A percentile compares a stretch with the other conserved stretches of the same genome.
Evolutionary conservation across 2,113 vertebrate species (phyloP).

Genomic region (Porphyrio hochstetteri): DNA sequence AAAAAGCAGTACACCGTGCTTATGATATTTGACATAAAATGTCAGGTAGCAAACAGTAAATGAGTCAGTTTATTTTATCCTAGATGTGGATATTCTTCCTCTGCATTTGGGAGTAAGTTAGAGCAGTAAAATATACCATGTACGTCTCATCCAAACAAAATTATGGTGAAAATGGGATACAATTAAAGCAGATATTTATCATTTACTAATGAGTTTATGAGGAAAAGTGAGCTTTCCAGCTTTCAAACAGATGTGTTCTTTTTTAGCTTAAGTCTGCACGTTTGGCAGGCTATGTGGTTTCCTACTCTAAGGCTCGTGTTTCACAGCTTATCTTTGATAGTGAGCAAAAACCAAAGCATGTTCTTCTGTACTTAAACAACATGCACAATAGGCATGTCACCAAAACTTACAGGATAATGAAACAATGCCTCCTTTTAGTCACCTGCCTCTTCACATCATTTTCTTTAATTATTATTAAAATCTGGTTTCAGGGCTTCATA

Average conservation of each 20-base stretch:
- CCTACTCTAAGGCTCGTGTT: not conserved
- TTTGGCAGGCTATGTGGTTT: not conserved
- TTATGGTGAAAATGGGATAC: not conserved
- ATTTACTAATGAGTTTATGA: not conserved
- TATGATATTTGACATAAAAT: not conserved
- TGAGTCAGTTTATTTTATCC: not conserved
- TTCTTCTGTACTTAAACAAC: not conserved
- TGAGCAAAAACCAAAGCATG: not conserved
- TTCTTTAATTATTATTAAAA: constrained; percentile 6
- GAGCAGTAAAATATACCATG: not conserved
- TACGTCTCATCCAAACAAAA: not conserved
- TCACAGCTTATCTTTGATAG: not conserved
- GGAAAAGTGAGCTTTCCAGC: not conserved
- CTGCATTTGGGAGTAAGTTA: not conserved
- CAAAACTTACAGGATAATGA: constrained; percentile 23
- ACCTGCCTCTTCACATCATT: constrained; percentile 16
- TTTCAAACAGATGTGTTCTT: not conserved
- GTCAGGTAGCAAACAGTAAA: not conserved
- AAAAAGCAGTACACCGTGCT: not conserved
- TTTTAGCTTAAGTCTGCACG: not conserved
- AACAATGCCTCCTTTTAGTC: constrained; percentile 7
- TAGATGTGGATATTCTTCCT: not conserved
- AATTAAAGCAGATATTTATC: not conserved
- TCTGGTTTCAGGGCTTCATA: constrained; percentile 8
- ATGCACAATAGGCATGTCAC: not conserved